phyloP scores from a whole-genome alignment of 2,113 vertebrate species.

The Pseudolaguvia tuberculata region DNA sequence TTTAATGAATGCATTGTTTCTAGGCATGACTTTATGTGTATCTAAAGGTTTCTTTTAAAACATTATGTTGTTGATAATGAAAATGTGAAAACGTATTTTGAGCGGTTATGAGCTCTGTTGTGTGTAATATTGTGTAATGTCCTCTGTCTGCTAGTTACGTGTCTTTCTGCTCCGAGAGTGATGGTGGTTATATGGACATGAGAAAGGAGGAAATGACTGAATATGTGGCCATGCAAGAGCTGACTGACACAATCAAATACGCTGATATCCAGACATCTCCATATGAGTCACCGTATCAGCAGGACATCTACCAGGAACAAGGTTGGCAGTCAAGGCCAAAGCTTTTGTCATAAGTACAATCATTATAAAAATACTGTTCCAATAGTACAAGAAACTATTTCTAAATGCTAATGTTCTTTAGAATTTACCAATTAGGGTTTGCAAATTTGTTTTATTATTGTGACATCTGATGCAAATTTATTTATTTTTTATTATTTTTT shows the following conservation, averaged over 20 bases:
- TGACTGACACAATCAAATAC: constrained; percentile 84
- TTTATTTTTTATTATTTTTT: too few relatives aligned
- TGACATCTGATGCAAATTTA: too few relatives aligned
- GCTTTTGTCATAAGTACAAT: neutral
- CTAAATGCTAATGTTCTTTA: neutral
- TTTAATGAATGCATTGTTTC: neutral
- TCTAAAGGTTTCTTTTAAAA: too few relatives aligned
- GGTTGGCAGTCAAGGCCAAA: constrained; percentile 50
- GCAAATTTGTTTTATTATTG: neutral
- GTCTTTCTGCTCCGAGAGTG: constrained; percentile 82
- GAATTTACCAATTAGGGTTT: neutral
- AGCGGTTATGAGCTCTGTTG: neutral
- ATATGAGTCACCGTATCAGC: constrained; percentile 84
- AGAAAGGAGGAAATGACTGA: constrained; percentile 86
- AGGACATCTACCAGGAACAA: constrained; percentile 81
- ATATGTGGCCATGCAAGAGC: constrained; percentile 92
- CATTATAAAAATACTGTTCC: neutral
- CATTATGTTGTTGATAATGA: too few relatives aligned
- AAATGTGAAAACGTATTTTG: too few relatives aligned
- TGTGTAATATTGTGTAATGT: neutral
- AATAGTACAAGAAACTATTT: neutral
- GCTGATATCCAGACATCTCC: constrained; percentile 87
- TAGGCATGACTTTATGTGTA: neutral
- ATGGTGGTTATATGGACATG: constrained; percentile 98
- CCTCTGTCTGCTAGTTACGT: constrained; percentile 68